These are phyloP conservation scores for Lynx canadensis DNA, from an alignment of 2,113 vertebrate genomes.

Conservation along the genomic window DNA sequence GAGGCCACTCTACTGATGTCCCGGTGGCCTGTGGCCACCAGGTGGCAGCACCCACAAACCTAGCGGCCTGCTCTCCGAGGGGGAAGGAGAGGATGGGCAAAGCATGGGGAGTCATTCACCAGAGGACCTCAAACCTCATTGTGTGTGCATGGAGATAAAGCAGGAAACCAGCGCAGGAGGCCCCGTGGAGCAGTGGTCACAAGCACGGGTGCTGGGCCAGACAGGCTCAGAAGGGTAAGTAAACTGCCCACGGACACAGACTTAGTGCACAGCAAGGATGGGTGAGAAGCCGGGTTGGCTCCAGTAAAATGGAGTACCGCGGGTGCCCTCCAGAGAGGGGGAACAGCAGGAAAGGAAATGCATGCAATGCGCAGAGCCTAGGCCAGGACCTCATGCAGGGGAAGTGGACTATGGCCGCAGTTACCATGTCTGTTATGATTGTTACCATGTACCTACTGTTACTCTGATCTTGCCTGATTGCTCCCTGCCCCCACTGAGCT, in stretches of 20 bases:
- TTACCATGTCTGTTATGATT: not conserved
- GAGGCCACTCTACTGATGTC: too few species aligned
- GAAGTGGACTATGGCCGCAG: fast-evolving
- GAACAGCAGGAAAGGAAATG: fast-evolving
- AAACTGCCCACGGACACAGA: not conserved
- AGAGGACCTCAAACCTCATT: not conserved
- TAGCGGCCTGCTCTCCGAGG: not conserved
- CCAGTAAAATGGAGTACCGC: too few species aligned
- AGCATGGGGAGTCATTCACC: not conserved
- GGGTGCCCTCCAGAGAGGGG: not conserved
- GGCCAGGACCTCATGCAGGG: not conserved
- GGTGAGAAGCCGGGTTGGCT: not conserved
- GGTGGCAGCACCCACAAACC: constrained; percentile 31
- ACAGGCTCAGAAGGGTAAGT: not conserved
- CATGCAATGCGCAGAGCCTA: fast-evolving
- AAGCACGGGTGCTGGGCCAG: not conserved
- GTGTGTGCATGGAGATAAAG: not conserved
- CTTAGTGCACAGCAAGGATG: fast-evolving
- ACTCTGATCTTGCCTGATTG: not conserved
- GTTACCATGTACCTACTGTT: not conserved
- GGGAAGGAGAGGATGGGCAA: fast-evolving
- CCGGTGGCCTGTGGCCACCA: not conserved
- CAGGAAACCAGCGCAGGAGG: not conserved
- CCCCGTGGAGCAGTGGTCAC: fast-evolving
- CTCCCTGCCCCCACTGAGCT: not conserved